phyloP scores from a whole-genome alignment of 2,113 vertebrate species.

The Sinocyclocheilus maitianheensis region DNA sequence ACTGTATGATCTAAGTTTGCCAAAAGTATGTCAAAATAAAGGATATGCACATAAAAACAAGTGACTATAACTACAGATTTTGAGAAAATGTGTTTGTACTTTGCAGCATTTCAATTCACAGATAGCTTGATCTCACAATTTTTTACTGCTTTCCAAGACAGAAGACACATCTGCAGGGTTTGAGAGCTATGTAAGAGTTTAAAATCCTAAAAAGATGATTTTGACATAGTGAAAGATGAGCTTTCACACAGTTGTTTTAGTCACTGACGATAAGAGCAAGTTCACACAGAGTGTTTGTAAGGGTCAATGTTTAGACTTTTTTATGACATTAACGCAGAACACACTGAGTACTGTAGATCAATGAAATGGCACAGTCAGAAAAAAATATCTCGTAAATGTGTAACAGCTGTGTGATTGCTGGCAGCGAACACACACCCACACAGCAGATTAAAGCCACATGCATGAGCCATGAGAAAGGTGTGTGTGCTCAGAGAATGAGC shows the following conservation, averaged over 20 bases:
- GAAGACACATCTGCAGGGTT: background rate
- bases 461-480: slow-evolving; percentile 18
- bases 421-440: slow-evolving; percentile 21
- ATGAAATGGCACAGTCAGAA: slow-evolving; percentile 36
- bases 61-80: background rate
- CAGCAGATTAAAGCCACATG: slow-evolving; percentile 2
- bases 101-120: background rate
- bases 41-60: background rate
- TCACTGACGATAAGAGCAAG: background rate
- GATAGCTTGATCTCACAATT: background rate
- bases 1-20: too few relatives aligned
- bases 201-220: background rate
- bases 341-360: slow-evolving; percentile 15
- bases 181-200: background rate
- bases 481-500: slow-evolving; percentile 11
- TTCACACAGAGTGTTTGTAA: background rate
- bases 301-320: slow-evolving; percentile 19
- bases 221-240: background rate
- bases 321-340: slow-evolving; percentile 32
- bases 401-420: slow-evolving; percentile 47
- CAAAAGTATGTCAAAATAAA: too few relatives aligned
- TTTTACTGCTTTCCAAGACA: background rate
- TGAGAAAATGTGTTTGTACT: background rate
- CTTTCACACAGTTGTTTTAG: background rate
- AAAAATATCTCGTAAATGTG: slow-evolving; percentile 53